Base-by-base conservation (phyloP, 2,888 invertebrate species). In the Cyaniris semiargus region DNA sequence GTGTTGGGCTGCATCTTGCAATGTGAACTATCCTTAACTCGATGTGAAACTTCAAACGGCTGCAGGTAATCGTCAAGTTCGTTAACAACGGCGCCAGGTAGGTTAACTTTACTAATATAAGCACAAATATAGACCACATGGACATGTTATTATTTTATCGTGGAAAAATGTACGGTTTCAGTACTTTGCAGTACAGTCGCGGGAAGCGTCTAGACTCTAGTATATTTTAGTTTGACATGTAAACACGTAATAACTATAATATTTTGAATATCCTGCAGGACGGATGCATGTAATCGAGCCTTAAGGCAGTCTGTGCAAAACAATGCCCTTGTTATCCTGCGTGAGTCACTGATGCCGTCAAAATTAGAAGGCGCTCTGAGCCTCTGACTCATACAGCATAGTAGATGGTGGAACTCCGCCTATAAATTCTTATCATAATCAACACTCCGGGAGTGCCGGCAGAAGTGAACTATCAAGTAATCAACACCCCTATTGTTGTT, bases 321-420 rank as follows among this genome's bases (percentile, higher is more conserved):
- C 60, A 60, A 60, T 60, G 60, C 60, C 60, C 60, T 60, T 60
- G 58, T 60, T 60, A 60, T 60, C 60, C 60, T 60, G 13, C 60
- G 60, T 60, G 60, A 60, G 60, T 60, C 60, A 60, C 21, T 10
- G 60, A 60, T 60, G 60, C 21, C 60, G 60, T 60, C 60, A 60
- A 60, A 60, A 60, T 60, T 60, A 60, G 23, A 23, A 13, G 60
- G 23, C 13, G 60, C 2, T 60, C 8, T 60, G 60, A 60, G 23
- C 23, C 2, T 60, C 8, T 60, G 60, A 60, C 60, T 60, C 60
- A 60, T n/a, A 27, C 27, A 27, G 27, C 27, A 56, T n/a, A 6
- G 15, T 18, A n/a, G 56, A 56, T 38, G 38, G 38, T 38, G 8
- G 7, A 7, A n/a, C 56, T 56, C n/a, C 56, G n/a, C 56, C 8